Base-by-base conservation (phyloP, 2,888 invertebrate genomes). In the Trichogramma dendrolimi region DNA sequence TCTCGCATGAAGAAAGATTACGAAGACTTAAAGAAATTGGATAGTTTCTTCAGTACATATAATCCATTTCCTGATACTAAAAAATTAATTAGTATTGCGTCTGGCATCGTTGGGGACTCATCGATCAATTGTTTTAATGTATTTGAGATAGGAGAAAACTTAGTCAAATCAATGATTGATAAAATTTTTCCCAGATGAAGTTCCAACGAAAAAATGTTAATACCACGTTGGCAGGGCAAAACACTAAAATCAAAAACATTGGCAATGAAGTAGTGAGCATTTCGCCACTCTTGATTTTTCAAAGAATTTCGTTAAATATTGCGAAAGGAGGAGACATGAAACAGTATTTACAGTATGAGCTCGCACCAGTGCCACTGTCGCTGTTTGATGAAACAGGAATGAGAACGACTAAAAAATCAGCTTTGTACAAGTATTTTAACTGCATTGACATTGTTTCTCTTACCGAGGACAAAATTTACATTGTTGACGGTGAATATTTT, bases 1-100 rank as follows among this genome's bases (percentile, higher is more conserved):
- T 74, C 75, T 59, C 67, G 75, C 65, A 64, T 75, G 63, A 72
- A 73, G 56, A 73, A 65, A 71, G 72, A 75, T 69, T 47, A 58
- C 64, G 48, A 62, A 66, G 72, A 72, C 58, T 58, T 72, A 38
- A 42, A 60, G 64, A 76, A 64, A 68, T 71, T 78, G 67, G 5
- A 68, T 4, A 69, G 73, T 61, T 78, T 72, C 73, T 72, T 75
- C 52, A 68, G 66, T 66, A 39, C 60, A 10, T 74, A 76, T 73
- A 67, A 72, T 72, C 73, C 75, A 65, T 75, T 76, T 67, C 67
- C 68, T 6, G 57, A 64, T 10, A 43, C 60, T 55, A 55, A 61
- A n/a, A 44, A 64, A 58, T 66, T 71, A 11, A 53, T 68, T 43
- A 72, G 68, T 41, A 67, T 71, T 57, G 64, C 61, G 6, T 59